Evolutionary conservation across 2,113 vertebrate genomes (phyloP).

Genomic region (Lethenteron reissneri): DNA sequence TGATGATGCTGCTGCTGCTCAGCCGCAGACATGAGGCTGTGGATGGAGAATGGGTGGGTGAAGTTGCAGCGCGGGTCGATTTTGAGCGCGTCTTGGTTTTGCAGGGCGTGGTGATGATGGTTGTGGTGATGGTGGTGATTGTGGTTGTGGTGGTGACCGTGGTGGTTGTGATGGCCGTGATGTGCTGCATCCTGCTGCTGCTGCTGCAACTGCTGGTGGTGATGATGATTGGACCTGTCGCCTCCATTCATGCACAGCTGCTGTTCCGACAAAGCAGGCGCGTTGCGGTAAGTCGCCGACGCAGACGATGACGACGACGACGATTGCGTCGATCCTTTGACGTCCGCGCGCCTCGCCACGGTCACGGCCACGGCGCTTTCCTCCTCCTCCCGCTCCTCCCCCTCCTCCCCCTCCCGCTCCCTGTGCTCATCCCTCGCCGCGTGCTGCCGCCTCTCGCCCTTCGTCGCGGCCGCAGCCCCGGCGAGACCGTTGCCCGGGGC

Average conservation of each 20-base stretch:
- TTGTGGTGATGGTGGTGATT: constrained; percentile 1
- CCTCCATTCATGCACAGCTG: too few species aligned
- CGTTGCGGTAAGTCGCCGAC: background rate
- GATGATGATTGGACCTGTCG: background rate
- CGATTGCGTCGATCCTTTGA: background rate
- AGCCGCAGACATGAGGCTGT: constrained; percentile 13
- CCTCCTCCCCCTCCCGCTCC: background rate
- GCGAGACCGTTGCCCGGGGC: background rate
- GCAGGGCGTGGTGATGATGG: constrained; percentile 8
- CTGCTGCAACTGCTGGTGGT: background rate
- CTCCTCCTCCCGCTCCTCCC: constrained; percentile 3
- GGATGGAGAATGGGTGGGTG: constrained; percentile 15
- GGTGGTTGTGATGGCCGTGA: constrained; percentile 7
- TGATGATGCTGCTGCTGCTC: constrained; percentile 10
- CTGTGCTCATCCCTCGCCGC: background rate
- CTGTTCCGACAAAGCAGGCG: background rate
- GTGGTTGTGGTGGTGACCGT: constrained; percentile 1
- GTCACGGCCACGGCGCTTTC: too few species aligned
- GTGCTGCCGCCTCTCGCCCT: background rate
- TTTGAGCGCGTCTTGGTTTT: constrained; percentile 9
- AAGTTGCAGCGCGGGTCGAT: constrained; percentile 8
- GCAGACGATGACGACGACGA: background rate
- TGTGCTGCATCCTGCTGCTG: background rate
- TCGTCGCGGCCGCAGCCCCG: background rate
- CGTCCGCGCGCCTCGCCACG: too few species aligned